phyloP scores from a whole-genome alignment of 1,140 invertebrate species.

The Neuroterus valhalla region DNA sequence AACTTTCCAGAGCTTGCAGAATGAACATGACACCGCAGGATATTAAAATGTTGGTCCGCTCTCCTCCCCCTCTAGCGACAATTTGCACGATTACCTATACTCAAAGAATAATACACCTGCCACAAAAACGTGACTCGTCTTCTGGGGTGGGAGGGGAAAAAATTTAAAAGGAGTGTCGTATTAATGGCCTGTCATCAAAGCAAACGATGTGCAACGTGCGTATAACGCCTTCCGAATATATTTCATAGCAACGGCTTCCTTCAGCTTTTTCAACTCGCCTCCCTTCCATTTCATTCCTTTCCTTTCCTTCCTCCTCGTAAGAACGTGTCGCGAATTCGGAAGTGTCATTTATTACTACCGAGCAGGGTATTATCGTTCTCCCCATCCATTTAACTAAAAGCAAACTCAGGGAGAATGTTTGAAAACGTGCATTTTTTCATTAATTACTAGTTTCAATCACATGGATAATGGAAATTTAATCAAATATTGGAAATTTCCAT shows the following conservation, averaged over 20 bases:
- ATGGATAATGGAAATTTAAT: no score
- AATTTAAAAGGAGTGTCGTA: slow-evolving; percentile 35
- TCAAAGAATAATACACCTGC: slow-evolving; percentile 56
- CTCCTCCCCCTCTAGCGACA: slow-evolving; percentile 33
- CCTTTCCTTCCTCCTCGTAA: slow-evolving; percentile 5
- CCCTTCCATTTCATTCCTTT: slow-evolving; percentile 5
- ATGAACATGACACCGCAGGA: slow-evolving; percentile 66
- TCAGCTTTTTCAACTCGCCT: background rate
- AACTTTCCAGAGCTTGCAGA: slow-evolving; percentile 44
- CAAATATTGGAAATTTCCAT: no score
- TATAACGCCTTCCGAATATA: slow-evolving; percentile 15
- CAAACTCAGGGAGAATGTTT: background rate
- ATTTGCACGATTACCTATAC: slow-evolving; percentile 49
- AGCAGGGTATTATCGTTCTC: background rate
- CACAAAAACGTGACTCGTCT: slow-evolving; percentile 58
- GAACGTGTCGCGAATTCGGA: slow-evolving; percentile 22
- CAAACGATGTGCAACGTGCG: slow-evolving; percentile 11
- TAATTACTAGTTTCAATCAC: no score
- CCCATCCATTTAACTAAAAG: background rate
- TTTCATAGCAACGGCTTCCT: slow-evolving; percentile 10
- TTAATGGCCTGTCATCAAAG: slow-evolving; percentile 26
- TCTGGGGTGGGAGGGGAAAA: slow-evolving; percentile 44
- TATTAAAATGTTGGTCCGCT: slow-evolving; percentile 64
- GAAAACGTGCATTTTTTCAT: no score
- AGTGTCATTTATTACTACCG: slow-evolving; percentile 21